Evolutionary conservation across 2,888 invertebrate species (phyloP).

Genomic region (Vanessa cardui): DNA sequence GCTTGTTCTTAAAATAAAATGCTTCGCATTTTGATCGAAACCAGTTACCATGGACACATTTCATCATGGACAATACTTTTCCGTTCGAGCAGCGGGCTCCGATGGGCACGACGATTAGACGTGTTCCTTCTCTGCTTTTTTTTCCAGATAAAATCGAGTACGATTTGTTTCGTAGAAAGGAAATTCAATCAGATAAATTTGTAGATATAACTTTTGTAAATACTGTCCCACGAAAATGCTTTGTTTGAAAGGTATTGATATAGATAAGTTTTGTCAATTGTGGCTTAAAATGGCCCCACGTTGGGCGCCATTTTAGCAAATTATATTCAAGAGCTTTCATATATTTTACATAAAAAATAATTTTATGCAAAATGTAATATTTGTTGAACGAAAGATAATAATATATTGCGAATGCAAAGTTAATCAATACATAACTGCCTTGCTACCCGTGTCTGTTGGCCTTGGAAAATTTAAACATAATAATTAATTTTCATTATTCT

Average conservation of each 20-base stretch:
- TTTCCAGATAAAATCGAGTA: conserved; percentile 16
- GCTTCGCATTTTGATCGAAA: neutral
- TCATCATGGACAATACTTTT: conserved; percentile 31
- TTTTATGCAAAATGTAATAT: neutral
- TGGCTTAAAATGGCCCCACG: neutral
- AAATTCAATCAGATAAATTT: conserved; percentile 26
- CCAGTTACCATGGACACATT: conserved; percentile 27
- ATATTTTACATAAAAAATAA: neutral
- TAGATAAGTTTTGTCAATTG: neutral
- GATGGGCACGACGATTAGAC: conserved; percentile 27
- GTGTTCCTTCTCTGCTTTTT: conserved; percentile 24
- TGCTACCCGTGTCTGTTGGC: neutral
- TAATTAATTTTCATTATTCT: no score
- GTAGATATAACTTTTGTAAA: conserved; percentile 14
- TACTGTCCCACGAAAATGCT: neutral
- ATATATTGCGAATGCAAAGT: neutral
- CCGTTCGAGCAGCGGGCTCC: conserved; percentile 18
- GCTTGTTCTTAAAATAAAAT: conserved; percentile 11
- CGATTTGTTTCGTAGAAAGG: conserved; percentile 15
- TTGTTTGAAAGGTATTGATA: neutral
- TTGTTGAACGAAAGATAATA: neutral
- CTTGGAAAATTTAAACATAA: neutral
- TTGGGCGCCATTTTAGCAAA: conserved; percentile 1
- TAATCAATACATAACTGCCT: neutral
- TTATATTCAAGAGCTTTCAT: neutral